phyloP scores from a whole-genome alignment of 2,113 vertebrate species.

The Tauraco erythrolophus region DNA sequence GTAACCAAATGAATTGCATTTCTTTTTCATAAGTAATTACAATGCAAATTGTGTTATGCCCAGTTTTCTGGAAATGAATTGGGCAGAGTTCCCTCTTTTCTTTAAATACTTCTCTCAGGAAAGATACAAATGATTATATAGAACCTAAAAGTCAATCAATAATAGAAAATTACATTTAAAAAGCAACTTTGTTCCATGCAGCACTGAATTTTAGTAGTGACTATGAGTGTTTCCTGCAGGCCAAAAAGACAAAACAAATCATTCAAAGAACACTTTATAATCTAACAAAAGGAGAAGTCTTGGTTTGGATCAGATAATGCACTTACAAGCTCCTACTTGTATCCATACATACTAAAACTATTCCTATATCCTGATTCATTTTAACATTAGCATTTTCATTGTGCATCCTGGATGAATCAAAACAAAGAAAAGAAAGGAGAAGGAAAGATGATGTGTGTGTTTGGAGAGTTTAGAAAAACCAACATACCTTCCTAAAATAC shows the following conservation, averaged over 20 bases:
- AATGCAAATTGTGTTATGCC: slow-evolving; percentile 68
- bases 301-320: neutral
- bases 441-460: neutral
- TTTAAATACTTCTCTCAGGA: slow-evolving; percentile 9
- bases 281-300: neutral
- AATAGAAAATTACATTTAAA: slow-evolving; percentile 45
- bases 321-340: neutral
- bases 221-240: neutral
- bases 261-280: neutral
- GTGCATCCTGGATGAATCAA: neutral
- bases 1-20: slow-evolving; percentile 67
- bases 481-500: neutral
- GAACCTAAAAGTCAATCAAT: slow-evolving; percentile 47
- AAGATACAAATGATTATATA: slow-evolving; percentile 51
- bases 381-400: neutral
- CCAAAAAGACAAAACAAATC: neutral
- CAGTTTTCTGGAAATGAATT: slow-evolving; percentile 62
- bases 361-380: neutral
- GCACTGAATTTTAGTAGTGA: neutral
- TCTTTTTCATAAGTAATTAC: slow-evolving; percentile 66
- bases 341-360: neutral
- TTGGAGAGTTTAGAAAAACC: neutral
- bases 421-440: neutral
- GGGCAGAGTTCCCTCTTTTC: neutral
- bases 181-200: slow-evolving; percentile 8